A percentile compares a stretch with the other conserved stretches of the same genome.
Evolutionary conservation across 2,797 vertebrate species (phyloP).

Genomic region (Coregonus suidteri): DNA sequence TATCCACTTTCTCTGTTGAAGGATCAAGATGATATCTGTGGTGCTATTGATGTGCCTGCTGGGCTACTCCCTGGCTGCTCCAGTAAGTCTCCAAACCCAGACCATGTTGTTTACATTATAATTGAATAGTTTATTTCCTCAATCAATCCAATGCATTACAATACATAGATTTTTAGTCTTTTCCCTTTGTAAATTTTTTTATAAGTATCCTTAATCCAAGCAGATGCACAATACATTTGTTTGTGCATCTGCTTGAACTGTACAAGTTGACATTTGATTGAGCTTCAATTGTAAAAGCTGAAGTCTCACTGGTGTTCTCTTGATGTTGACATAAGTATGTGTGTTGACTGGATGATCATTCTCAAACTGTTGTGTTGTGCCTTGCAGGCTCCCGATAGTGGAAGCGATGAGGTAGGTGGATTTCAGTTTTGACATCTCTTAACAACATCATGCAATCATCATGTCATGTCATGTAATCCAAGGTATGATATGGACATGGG

Average conservation of each 20-base stretch:
- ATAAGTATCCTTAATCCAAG: neutral
- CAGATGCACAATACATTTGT: neutral
- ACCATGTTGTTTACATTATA: neutral
- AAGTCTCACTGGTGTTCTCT: too few relatives aligned
- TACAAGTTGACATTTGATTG: neutral
- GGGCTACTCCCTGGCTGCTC: conserved; percentile 59
- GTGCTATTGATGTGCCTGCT: conserved; percentile 63
- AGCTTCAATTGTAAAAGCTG: neutral
- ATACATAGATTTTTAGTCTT: too few relatives aligned
- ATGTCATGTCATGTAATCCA: conserved; percentile 34
- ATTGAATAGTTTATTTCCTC: neutral
- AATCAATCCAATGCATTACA: neutral
- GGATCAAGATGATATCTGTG: conserved; percentile 62
- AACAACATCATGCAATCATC: neutral
- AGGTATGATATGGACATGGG: conserved; percentile 35
- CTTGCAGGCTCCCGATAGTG: conserved; percentile 63
- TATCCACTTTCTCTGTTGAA: neutral
- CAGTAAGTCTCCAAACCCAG: conserved; percentile 63
- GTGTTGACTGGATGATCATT: neutral
- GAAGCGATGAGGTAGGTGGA: conserved; percentile 67
- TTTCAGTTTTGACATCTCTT: neutral
- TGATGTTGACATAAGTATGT: neutral
- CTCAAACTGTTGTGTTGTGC: conserved; percentile 7
- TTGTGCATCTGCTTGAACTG: neutral
- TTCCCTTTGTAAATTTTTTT: too few relatives aligned